Evolutionary conservation across 2,888 invertebrate species (phyloP), one percentile per base, ranked within the genome.

Genomic region (Petrolisthes cinctipes): DNA sequence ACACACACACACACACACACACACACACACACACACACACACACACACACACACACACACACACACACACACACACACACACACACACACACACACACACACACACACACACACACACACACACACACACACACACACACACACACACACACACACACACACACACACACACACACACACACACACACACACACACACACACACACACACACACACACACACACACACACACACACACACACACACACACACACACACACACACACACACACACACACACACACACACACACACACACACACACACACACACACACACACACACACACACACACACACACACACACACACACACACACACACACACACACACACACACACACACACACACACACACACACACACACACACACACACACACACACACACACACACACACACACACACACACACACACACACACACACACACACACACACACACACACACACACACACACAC

Each of bases 1-100:
- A 81, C 81, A 81, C 81, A 81, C 81, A 81, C 81, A 81, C 81
- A 81, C 81, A 81, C 81, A 81, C 81, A 81, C 81, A 80, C 54
- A 56, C 80, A 80, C 80, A 80, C 23, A 20, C 20, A 51, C 5
- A 80, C 56, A n/a, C 54, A 79, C 53, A 76, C 23, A 51, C 76
- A 51, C 23, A 37, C 51, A 23, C 53, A 51, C 51, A 6, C 76
- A 76, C 37, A 76, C 76, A 76, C 76, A 54, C 54, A 54, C 57
- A 61, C 66, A 17, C n/a, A 56, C 56, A 79, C 61, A 81, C 57
- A 81, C 81, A 61, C 61, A 61, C 57, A 61, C 66, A 81, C 81
- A 81, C 81, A 81, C 81, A 81, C 81, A 81, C 81, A 81, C 81
- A 81, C 81, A 81, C 81, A 81, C 81, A 80, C 54, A 56, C 80